Evolutionary conservation across 1,140 invertebrate genomes (phyloP).

Genomic region (Drosophila lacertosa): DNA sequence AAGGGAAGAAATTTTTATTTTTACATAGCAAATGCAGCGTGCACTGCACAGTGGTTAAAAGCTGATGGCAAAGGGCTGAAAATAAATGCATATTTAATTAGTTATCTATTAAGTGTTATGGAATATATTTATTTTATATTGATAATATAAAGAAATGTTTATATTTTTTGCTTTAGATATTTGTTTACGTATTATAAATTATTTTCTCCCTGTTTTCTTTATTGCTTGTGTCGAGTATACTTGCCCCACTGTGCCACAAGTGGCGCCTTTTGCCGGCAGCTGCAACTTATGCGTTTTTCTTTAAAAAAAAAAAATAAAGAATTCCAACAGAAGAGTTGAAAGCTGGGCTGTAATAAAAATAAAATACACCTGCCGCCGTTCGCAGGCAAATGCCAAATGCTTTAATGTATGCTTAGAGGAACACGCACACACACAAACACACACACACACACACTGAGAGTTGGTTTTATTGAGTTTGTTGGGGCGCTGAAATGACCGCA

Average conservation of each 20-base stretch:
- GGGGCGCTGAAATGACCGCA: conserved; percentile 35
- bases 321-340: conserved; percentile 48
- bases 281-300: conserved; percentile 77
- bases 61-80: not conserved
- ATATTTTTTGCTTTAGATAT: not conserved
- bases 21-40: conserved; percentile 57
- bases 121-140: too few relatives aligned
- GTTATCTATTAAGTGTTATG: not conserved
- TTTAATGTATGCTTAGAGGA: conserved; percentile 38
- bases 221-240: not conserved
- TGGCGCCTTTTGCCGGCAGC: conserved; percentile 30
- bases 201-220: too few relatives aligned
- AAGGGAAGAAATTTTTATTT: conserved; percentile 38
- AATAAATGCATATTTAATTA: not conserved
- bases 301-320: conserved; percentile 72
- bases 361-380: conserved; percentile 65
- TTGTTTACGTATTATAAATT: not conserved
- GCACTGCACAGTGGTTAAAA: conserved; percentile 37
- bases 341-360: conserved; percentile 70
- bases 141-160: too few relatives aligned
- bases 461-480: conserved; percentile 37
- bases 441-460: not conserved
- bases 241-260: conserved; percentile 24
- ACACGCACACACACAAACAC: conserved; percentile 12
- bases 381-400: conserved; percentile 34